Evolutionary conservation across 2,113 vertebrate genomes (phyloP), one percentile per base, ranked within the genome.

Genomic region (Spheniscus mendiculus): DNA sequence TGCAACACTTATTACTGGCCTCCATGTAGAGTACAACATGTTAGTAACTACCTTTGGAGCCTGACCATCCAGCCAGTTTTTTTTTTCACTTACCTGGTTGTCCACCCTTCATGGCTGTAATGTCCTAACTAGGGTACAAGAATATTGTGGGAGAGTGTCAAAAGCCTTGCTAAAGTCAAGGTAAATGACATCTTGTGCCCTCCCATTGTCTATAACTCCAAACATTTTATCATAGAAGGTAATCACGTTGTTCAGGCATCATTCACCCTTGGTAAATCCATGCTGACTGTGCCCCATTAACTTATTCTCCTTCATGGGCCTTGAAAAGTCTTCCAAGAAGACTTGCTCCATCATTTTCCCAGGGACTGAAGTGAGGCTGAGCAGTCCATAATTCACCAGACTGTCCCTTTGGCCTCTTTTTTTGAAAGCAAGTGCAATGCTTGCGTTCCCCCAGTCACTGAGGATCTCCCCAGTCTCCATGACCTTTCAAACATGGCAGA

Each of bases 401-500:
- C 22, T 69, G 17, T 25, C 55, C 12, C 26, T 55, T 19, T 47
- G 18, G n/a, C 11, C 22, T 38, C 21, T 17, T 63, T 47, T 53
- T 30, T 42, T 42, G 29, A 90, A 80, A 20, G 36, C 27, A 49
- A 70, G 9, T 22, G 20, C 19, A 79, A 80, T 18, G 63, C 5
- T 65, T 69, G 18, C 5, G 3, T 32, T 71, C 2, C 8, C 7
- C 6, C 14, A 65, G 4, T 40, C 23, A 88, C 0, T 1, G 8
- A 45, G 80, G 21, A 74, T 45, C 9, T 79, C n/a, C 55, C 11
- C 40, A 49, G 12, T 13, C 44, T 72, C 38, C 47, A 49, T 77
- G 67, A 77, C 12, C 14, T 69, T 80, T 45, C 58, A 87, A 72
- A 81, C 3, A 10, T 2, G 38, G 47, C 49, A 81, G 63, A 72